A percentile compares a stretch with the other conserved stretches of the same genome.
Evolutionary conservation across 1,140 invertebrate species (phyloP).

Genomic region (Lerema accius): DNA sequence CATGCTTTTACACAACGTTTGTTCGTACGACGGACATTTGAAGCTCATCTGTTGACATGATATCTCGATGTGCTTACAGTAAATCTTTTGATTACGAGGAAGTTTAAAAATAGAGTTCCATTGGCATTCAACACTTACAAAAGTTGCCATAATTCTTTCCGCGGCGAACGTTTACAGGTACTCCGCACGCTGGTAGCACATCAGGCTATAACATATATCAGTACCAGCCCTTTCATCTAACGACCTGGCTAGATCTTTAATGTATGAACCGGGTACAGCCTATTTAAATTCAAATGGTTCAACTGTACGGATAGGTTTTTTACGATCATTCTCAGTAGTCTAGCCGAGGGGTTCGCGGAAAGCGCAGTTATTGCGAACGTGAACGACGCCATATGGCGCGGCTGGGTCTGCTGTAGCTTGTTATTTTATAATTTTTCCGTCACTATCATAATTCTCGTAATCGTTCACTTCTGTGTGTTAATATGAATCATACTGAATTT

Average conservation of each 20-base stretch:
- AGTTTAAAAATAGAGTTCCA: neutral
- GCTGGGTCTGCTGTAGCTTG: slow-evolving; percentile 22
- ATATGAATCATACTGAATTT: neutral
- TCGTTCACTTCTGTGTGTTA: slow-evolving; percentile 10
- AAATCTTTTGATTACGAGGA: neutral
- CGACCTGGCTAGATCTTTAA: slow-evolving; percentile 31
- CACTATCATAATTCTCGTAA: slow-evolving; percentile 38
- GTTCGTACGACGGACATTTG: no score
- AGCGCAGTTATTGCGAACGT: slow-evolving; percentile 35
- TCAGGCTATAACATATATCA: slow-evolving; percentile 24
- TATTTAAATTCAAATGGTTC: slow-evolving; percentile 42
- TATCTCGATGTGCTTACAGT: neutral
- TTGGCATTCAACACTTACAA: neutral
- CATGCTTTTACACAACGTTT: neutral
- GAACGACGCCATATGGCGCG: slow-evolving; percentile 40
- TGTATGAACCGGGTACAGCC: slow-evolving; percentile 27
- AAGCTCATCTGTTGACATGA: no score
- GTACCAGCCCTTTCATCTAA: slow-evolving; percentile 26
- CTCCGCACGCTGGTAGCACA: slow-evolving; percentile 8
- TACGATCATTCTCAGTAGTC: slow-evolving; percentile 37
- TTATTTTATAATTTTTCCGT: slow-evolving; percentile 52
- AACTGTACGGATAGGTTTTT: slow-evolving; percentile 37
- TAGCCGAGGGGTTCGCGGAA: slow-evolving; percentile 34
- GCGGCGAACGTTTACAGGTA: neutral
- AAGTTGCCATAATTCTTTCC: slow-evolving; percentile 1